phyloP scores from a whole-genome alignment of 1,140 invertebrate genomes.

The Lepidotrigona ventralis region DNA sequence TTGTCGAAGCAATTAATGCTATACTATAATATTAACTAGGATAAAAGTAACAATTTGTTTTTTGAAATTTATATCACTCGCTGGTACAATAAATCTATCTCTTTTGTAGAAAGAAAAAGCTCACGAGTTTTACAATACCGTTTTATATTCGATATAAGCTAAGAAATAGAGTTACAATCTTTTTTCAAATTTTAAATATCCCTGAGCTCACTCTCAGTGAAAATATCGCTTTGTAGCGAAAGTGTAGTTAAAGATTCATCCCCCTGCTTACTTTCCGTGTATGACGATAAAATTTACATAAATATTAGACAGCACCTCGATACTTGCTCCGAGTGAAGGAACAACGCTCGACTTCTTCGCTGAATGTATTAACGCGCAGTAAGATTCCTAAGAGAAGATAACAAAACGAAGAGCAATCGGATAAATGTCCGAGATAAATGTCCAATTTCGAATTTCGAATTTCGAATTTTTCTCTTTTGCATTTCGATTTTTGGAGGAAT shows the following conservation, averaged over 20 bases:
- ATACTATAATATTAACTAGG: too few species aligned
- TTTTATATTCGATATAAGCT: too few species aligned
- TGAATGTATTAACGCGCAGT: background rate
- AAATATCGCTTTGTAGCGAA: background rate
- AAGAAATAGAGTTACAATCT: too few species aligned
- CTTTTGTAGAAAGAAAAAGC: too few species aligned
- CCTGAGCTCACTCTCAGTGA: background rate
- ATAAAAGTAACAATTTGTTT: too few species aligned
- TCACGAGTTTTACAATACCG: too few species aligned
- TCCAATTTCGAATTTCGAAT: too few species aligned
- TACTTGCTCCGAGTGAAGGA: background rate
- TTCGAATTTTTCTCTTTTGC: background rate
- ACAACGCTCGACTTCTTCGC: background rate
- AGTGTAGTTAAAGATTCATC: background rate
- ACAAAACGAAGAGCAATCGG: background rate
- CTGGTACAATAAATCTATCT: too few species aligned
- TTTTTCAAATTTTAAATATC: background rate
- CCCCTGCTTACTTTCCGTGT: background rate
- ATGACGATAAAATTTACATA: background rate
- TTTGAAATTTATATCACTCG: too few species aligned
- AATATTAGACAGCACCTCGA: background rate
- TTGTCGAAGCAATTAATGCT: too few species aligned
- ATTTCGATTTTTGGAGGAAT: too few species aligned
- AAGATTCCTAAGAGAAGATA: background rate
- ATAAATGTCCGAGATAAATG: background rate